phyloP scores from a whole-genome alignment of 2,113 vertebrate species.

The Trachemys scripta region DNA sequence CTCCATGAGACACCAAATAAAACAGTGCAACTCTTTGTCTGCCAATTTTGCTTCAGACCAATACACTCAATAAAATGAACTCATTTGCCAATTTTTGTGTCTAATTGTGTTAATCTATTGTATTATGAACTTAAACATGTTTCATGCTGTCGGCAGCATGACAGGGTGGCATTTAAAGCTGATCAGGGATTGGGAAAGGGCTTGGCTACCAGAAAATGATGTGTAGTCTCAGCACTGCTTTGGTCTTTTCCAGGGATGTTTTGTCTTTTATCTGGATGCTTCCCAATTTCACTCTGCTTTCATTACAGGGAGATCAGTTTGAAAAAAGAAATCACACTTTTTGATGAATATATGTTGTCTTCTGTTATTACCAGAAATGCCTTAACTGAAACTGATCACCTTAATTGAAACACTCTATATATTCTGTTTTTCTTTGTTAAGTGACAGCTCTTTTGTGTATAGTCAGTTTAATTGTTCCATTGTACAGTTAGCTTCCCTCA shows the following conservation, averaged over 20 bases:
- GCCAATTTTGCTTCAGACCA: conserved; percentile 31
- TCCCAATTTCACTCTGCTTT: not conserved
- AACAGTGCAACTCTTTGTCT: not conserved
- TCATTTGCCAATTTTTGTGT: conserved; percentile 19
- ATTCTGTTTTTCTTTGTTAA: not conserved
- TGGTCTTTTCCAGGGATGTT: not conserved
- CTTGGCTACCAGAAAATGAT: not conserved
- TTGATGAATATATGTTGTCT: not conserved
- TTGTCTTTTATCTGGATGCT: not conserved
- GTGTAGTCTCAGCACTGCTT: not conserved
- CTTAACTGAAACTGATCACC: not conserved
- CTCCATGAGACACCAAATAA: not conserved
- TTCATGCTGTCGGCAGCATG: not conserved
- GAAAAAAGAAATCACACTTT: not conserved
- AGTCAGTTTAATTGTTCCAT: too few species aligned
- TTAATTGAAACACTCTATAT: not conserved
- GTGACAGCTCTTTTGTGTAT: too few species aligned
- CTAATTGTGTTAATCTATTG: conserved; percentile 48
- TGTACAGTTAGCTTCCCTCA: not conserved
- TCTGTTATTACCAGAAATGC: not conserved
- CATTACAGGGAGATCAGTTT: not conserved
- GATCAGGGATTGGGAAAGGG: not conserved
- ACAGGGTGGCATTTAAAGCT: not conserved
- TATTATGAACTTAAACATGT: conserved; percentile 44
- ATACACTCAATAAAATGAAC: conserved; percentile 21